A percentile compares a stretch with the other conserved stretches of the same genome.
Conservation (phyloP, 1,140 invertebrate species). For the Pemphigus obesinymphae region DNA sequence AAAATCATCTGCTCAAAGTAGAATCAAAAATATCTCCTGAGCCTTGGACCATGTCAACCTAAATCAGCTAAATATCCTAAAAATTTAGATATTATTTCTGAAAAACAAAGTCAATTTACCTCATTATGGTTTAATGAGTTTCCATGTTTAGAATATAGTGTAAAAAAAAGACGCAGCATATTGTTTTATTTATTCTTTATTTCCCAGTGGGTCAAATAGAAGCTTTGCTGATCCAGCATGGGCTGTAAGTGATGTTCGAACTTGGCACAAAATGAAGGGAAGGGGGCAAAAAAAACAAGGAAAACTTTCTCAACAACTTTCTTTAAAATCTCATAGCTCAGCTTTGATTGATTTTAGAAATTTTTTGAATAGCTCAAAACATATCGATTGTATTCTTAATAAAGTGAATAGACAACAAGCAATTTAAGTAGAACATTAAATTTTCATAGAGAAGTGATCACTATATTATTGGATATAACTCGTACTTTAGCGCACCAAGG, state of each 20-base stretch:
- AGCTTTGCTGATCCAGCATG: not conserved
- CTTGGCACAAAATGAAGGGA: not conserved
- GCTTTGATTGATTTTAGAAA: not conserved
- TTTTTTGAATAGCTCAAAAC: not conserved
- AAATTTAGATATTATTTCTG: not conserved
- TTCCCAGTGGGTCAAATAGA: not conserved
- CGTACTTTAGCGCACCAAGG: not conserved
- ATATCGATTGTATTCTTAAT: not conserved
- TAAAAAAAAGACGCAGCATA: not conserved
- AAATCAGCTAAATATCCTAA: not conserved
- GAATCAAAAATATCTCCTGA: conserved; percentile 1
- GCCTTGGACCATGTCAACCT: conserved; percentile 10
- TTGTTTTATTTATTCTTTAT: not conserved
- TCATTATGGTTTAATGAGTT: too few species aligned
- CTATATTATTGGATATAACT: not conserved
- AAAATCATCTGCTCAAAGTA: conserved; percentile 6
- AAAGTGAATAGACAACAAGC: not conserved
- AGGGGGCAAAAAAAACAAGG: not conserved
- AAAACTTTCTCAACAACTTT: not conserved
- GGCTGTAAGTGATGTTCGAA: not conserved
- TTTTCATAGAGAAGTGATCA: not conserved
- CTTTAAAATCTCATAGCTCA: not conserved
- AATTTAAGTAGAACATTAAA: not conserved
- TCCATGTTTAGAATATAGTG: too few species aligned
- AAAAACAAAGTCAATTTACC: too few species aligned